These are phyloP conservation scores for Macquaria australasica DNA, from an alignment of 2,113 vertebrate genomes.

Conservation along the genomic window DNA sequence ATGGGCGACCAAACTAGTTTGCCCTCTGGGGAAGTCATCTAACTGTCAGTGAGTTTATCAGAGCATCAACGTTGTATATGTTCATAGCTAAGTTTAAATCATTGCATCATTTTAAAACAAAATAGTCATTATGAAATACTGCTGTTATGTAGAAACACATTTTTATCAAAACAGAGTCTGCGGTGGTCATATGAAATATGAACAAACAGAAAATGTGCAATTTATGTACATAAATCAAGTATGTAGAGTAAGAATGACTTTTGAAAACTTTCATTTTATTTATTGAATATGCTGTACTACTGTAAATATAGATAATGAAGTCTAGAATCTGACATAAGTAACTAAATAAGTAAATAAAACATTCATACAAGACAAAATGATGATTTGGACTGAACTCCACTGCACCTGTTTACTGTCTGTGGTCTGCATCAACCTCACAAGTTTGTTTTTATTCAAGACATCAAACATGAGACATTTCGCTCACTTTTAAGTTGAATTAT, in stretches of 20 bases:
- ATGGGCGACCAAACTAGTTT: background rate
- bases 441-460: background rate
- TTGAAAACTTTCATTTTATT: background rate
- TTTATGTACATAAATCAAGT: background rate
- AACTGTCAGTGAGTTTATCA: background rate
- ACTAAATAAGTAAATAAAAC: background rate
- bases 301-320: background rate
- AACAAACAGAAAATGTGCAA: too few relatives aligned
- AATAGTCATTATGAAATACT: background rate
- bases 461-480: background rate
- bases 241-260: background rate
- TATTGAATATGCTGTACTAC: background rate
- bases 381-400: background rate
- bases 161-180: background rate
- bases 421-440: too few relatives aligned
- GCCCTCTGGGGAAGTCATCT: too few relatives aligned
- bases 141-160: too few relatives aligned
- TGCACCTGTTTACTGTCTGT: too few relatives aligned
- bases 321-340: background rate
- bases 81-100: too few relatives aligned
- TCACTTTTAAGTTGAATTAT: background rate
- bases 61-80: background rate
- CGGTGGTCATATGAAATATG: too few relatives aligned
- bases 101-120: background rate
- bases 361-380: background rate